Conservation (phyloP, 2,888 invertebrate genomes). For the Cantharis nigra region DNA sequence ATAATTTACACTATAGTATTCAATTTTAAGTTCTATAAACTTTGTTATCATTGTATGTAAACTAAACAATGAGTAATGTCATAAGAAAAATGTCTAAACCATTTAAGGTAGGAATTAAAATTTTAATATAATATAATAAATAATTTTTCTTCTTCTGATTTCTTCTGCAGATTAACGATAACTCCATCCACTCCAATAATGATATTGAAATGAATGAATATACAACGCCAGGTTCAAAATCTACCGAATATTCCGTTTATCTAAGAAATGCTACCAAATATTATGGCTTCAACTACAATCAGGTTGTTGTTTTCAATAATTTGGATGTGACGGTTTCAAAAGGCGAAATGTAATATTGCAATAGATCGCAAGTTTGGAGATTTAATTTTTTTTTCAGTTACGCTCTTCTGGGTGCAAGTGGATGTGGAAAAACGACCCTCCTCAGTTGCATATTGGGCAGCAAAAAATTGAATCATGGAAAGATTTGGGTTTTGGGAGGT, state of each 20-base stretch:
- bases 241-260: conserved; percentile 65
- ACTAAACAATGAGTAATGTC: background rate
- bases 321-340: conserved; percentile 92
- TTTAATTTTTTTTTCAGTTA: conserved; percentile 64
- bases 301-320: conserved; percentile 81
- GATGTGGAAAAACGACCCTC: conserved; percentile 89
- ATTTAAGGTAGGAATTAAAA: background rate
- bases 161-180: background rate
- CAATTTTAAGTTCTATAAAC: background rate
- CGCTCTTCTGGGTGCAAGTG: conserved; percentile 86
- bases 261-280: conserved; percentile 82
- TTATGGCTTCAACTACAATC: conserved; percentile 79
- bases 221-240: background rate
- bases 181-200: background rate
- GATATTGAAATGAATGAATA: background rate
- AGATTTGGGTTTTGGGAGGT: conserved; percentile 84
- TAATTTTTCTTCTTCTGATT: background rate
- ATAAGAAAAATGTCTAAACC: background rate
- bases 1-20: background rate
- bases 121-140: background rate
- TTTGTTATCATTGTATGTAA: background rate
- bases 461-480: conserved; percentile 77
- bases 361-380: background rate
- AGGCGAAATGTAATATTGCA: conserved; percentile 60
- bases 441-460: conserved; percentile 86